Conservation (phyloP, 1,140 invertebrate species). For the Lordiphosa stackelbergi region DNA sequence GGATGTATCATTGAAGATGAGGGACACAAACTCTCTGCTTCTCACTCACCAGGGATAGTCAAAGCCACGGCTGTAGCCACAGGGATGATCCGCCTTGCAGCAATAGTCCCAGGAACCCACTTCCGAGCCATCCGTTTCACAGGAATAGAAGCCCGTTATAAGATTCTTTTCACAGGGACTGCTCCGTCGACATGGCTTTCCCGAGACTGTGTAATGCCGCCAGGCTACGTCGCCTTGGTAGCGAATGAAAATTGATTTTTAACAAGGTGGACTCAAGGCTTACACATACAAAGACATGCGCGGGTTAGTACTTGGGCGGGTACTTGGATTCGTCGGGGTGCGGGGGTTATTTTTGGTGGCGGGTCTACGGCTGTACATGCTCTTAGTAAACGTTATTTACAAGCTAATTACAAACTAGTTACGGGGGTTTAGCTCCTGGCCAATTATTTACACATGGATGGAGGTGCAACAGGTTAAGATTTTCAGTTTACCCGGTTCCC, state of each 20-base stretch:
- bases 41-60: slow-evolving; percentile 84
- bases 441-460: slow-evolving; percentile 68
- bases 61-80: slow-evolving; percentile 88
- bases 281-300: slow-evolving; percentile 23
- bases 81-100: slow-evolving; percentile 86
- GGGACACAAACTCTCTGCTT: not conserved
- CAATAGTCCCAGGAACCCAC: slow-evolving; percentile 88
- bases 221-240: slow-evolving; percentile 79
- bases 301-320: slow-evolving; percentile 41
- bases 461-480: slow-evolving; percentile 76
- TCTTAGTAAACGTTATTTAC: slow-evolving; percentile 48
- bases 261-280: slow-evolving; percentile 9
- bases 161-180: slow-evolving; percentile 84
- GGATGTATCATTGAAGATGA: not conserved
- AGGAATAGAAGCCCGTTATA: slow-evolving; percentile 87
- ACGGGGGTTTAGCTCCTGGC: slow-evolving; percentile 22
- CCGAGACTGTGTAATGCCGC: slow-evolving; percentile 86
- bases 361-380: slow-evolving; percentile 49
- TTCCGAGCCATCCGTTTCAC: slow-evolving; percentile 85
- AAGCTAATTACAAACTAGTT: slow-evolving; percentile 18
- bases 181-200: slow-evolving; percentile 85
- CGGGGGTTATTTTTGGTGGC: slow-evolving; percentile 23
- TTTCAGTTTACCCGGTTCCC: slow-evolving; percentile 77
- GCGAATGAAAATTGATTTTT: slow-evolving; percentile 48
- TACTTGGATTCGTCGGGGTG: slow-evolving; percentile 29